Base-by-base conservation (phyloP, 2,888 invertebrate genomes). In the Eupithecia subumbrata region DNA sequence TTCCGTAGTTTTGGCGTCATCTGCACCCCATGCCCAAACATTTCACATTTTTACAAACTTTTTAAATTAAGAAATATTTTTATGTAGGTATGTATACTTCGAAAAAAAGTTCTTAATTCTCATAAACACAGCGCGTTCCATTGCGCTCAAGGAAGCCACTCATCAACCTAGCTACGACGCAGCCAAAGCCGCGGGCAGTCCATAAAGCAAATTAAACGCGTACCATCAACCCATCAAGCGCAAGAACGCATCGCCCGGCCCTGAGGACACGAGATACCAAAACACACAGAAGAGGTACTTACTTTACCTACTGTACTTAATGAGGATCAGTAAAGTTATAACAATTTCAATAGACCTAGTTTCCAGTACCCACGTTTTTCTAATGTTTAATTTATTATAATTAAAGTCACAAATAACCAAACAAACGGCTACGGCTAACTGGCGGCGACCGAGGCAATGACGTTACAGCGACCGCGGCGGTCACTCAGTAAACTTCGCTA, bases 161-260 rank as follows among this genome's bases (percentile, higher is more conserved):
- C 43, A 43, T 68, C 11, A 40, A n/a, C 67, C 40, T 34, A 43
- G 66, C 66, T 67, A 67, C 22, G 14, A 64, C 22, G 25, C 40
- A 45, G 43, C 68, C 22, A 9, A 40, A 68, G 68, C 68, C 68
- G 68, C 43, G 43, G 43, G 68, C 68, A 14, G 22, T 22, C 68
- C 43, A 68, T 68, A 68, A 43, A 68, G 43, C 68, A 43, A 68
- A 68, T 68, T 68, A 68, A 68, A 68, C 68, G 25, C 43, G 68
- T 45, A 40, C 68, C 68, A 68, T 68, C 68, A 68, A 68, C 22
- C 40, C 68, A 43, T 68, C 43, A 68, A 22, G 40, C 43, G n/a
- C 68, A 68, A 30, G 30, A 30, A 43, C 43, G 43, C 37, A 43
- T 22, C 25, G 40, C 37, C 66, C 43, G 16, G 40, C 37, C 66